Evolutionary conservation across 1,140 invertebrate genomes (phyloP).

Genomic region (Magallana gigas): DNA sequence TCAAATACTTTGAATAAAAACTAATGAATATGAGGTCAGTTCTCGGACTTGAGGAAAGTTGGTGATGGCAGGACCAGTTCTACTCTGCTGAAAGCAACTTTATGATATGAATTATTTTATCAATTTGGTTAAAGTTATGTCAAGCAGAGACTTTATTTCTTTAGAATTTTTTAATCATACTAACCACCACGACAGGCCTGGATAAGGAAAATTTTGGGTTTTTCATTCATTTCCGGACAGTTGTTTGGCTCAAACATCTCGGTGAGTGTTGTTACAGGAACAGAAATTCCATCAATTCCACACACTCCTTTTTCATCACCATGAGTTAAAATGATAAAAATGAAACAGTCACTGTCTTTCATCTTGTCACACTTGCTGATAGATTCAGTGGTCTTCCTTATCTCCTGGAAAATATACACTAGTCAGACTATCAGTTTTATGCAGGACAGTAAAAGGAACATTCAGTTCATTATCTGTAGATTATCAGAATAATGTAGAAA

Average conservation of each 20-base stretch:
- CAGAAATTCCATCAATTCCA: constrained; percentile 26
- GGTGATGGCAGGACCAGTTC: too few species aligned
- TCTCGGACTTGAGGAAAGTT: too few species aligned
- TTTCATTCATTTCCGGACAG: constrained; percentile 45
- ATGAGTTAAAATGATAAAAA: constrained; percentile 47
- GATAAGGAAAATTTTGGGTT: constrained; percentile 52
- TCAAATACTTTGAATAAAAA: too few species aligned
- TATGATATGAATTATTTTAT: too few species aligned
- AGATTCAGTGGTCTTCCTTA: neutral
- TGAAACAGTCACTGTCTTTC: constrained; percentile 35
- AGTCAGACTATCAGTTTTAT: too few species aligned
- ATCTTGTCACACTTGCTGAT: constrained; percentile 1
- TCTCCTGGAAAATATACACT: constrained; percentile 49
- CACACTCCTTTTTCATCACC: constrained; percentile 30
- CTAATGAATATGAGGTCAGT: too few species aligned
- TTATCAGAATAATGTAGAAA: too few species aligned
- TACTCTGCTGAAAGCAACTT: too few species aligned
- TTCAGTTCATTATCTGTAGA: too few species aligned
- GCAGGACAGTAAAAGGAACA: too few species aligned
- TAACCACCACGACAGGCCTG: constrained; percentile 50
- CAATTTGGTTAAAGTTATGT: too few species aligned
- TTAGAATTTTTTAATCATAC: neutral
- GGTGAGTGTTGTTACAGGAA: constrained; percentile 10
- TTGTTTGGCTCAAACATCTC: constrained; percentile 32
- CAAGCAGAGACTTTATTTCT: too few species aligned